Evolutionary conservation across 2,888 invertebrate genomes (phyloP).

Genomic region (Cancer borealis): DNA sequence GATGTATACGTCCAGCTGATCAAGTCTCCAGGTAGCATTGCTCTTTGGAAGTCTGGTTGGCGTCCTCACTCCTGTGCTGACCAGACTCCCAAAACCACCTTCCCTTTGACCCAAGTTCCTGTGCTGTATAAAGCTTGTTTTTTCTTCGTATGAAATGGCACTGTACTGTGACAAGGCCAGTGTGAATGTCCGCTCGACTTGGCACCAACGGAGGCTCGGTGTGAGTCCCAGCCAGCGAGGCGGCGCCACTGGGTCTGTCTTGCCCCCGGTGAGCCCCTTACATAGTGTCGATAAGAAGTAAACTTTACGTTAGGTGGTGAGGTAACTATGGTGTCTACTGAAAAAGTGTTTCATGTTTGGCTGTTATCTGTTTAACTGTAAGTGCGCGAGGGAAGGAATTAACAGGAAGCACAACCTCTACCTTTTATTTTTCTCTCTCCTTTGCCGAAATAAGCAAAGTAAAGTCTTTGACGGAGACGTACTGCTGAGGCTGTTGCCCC

Average conservation of each 20-base stretch:
- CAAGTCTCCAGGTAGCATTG: conserved; percentile 16
- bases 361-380: conserved; percentile 41
- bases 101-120: conserved; percentile 43
- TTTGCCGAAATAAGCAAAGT: not conserved
- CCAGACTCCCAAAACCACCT: conserved; percentile 34
- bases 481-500: conserved; percentile 2
- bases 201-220: not conserved
- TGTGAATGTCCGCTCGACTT: not conserved
- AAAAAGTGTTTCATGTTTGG: conserved; percentile 38
- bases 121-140: conserved; percentile 59
- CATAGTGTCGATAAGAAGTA: conserved; percentile 17
- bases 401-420: conserved; percentile 36
- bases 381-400: conserved; percentile 37
- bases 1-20: conserved; percentile 52
- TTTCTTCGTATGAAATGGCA: not conserved
- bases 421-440: not conserved
- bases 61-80: conserved; percentile 20
- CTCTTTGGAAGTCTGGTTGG: conserved; percentile 42
- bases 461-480: conserved; percentile 7
- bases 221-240: conserved; percentile 16
- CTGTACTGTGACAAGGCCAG: not conserved
- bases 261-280: not conserved
- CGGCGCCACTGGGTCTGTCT: not conserved
- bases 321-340: conserved; percentile 45
- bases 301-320: conserved; percentile 35